Conservation (phyloP, 1,140 invertebrate species). For the Steinernema feltiae region DNA sequence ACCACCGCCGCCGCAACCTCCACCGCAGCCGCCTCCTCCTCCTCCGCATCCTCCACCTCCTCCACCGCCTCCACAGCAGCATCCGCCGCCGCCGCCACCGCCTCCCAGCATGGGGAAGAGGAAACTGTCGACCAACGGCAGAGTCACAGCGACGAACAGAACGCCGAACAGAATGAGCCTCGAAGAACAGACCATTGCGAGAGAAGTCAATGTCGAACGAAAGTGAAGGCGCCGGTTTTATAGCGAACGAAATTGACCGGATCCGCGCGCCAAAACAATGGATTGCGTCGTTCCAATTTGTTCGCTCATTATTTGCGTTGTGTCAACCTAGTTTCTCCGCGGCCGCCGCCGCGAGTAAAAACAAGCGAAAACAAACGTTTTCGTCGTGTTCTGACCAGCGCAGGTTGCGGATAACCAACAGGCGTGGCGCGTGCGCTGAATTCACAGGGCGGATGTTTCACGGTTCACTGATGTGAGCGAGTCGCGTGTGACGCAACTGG, state of each 20-base stretch:
- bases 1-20: neutral
- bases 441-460: neutral
- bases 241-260: neutral
- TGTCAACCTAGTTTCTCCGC: neutral
- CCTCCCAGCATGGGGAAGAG: neutral
- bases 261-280: neutral
- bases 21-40: neutral
- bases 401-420: neutral
- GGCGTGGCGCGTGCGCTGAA: neutral
- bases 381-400: neutral
- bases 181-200: neutral
- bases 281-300: neutral
- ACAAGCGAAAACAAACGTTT: neutral
- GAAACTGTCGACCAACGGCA: neutral
- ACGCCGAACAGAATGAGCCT: neutral
- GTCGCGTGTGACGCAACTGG: no score
- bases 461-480: no score
- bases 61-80: neutral
- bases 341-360: no score
- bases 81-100: neutral
- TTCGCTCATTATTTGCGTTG: neutral
- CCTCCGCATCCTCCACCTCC: no score
- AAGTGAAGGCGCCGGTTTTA: neutral
- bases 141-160: neutral
- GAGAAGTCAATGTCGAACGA: neutral